Evolutionary conservation across 2,888 invertebrate genomes (phyloP).

Genomic region (Drosophila histrio): DNA sequence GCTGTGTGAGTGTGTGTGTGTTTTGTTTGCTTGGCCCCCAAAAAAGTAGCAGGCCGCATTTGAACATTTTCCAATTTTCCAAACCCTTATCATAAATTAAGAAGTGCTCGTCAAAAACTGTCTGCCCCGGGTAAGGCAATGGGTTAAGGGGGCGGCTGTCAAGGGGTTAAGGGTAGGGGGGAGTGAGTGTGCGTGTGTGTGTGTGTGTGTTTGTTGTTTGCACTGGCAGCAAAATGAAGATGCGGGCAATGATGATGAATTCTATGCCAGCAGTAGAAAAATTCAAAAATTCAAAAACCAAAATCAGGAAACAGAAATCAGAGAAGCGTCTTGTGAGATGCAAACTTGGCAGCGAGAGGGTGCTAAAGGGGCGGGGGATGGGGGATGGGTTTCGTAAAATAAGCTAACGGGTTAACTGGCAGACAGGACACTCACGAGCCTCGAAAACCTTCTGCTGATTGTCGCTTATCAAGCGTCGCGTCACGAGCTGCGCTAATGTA

Average conservation of each 20-base stretch:
- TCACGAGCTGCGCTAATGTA: slow-evolving; percentile 66
- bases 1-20: slow-evolving; percentile 11
- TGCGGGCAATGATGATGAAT: slow-evolving; percentile 72
- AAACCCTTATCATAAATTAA: slow-evolving; percentile 82
- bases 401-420: slow-evolving; percentile 35
- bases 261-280: slow-evolving; percentile 37
- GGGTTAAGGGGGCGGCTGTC: slow-evolving; percentile 8
- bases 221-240: slow-evolving; percentile 68
- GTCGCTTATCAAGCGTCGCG: slow-evolving; percentile 72
- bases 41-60: slow-evolving; percentile 66
- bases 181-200: slow-evolving; percentile 6
- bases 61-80: slow-evolving; percentile 80
- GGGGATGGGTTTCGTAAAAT: background rate
- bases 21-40: slow-evolving; percentile 45
- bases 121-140: slow-evolving; percentile 51
- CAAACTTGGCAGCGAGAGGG: slow-evolving; percentile 19
- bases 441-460: slow-evolving; percentile 66
- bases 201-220: slow-evolving; percentile 60
- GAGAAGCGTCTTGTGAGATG: slow-evolving; percentile 50
- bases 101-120: slow-evolving; percentile 80
- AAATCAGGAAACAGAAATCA: slow-evolving; percentile 64
- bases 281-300: slow-evolving; percentile 42
- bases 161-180: background rate
- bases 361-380: background rate
- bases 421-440: slow-evolving; percentile 42